phyloP scores from a whole-genome alignment of 1,140 invertebrate species.

The Medauroidea extradentata region DNA sequence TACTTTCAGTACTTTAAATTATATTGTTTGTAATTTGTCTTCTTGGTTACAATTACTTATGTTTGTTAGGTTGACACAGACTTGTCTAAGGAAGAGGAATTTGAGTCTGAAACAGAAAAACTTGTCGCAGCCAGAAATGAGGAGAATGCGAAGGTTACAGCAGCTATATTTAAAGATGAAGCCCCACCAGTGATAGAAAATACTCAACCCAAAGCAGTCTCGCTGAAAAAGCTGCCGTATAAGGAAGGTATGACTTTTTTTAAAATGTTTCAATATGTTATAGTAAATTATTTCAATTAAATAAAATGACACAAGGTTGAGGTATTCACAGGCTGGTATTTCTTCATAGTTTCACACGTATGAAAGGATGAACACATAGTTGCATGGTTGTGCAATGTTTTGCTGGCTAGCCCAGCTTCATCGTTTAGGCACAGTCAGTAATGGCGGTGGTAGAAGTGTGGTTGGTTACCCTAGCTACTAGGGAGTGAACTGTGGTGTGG shows the following conservation, averaged over 20 bases:
- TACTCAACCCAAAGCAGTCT: background rate
- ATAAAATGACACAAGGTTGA: too few relatives aligned
- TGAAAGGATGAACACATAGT: too few relatives aligned
- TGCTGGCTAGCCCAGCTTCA: too few relatives aligned
- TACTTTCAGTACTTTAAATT: slow-evolving; percentile 19
- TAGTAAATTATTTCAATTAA: too few relatives aligned
- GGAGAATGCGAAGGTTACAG: slow-evolving; percentile 45
- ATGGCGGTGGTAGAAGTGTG: too few relatives aligned
- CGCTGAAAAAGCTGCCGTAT: slow-evolving; percentile 42
- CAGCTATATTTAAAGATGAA: slow-evolving; percentile 19
- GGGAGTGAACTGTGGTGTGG: too few relatives aligned
- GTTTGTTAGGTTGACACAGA: slow-evolving; percentile 30
- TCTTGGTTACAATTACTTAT: background rate
- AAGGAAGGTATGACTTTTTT: slow-evolving; percentile 35
- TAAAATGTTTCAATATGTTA: too few relatives aligned
- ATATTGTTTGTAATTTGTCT: slow-evolving; percentile 35
- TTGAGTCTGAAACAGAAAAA: slow-evolving; percentile 3
- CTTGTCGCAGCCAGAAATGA: slow-evolving; percentile 48
- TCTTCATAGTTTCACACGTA: too few relatives aligned
- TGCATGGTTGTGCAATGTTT: too few relatives aligned
- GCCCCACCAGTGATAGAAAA: slow-evolving; percentile 27
- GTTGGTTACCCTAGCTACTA: too few relatives aligned
- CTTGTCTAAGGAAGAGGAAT: slow-evolving; percentile 15
- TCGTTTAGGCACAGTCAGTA: too few relatives aligned
- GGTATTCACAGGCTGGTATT: too few relatives aligned